Base-by-base conservation (phyloP, 2,888 invertebrate species). In the Orchesella flavescens region DNA sequence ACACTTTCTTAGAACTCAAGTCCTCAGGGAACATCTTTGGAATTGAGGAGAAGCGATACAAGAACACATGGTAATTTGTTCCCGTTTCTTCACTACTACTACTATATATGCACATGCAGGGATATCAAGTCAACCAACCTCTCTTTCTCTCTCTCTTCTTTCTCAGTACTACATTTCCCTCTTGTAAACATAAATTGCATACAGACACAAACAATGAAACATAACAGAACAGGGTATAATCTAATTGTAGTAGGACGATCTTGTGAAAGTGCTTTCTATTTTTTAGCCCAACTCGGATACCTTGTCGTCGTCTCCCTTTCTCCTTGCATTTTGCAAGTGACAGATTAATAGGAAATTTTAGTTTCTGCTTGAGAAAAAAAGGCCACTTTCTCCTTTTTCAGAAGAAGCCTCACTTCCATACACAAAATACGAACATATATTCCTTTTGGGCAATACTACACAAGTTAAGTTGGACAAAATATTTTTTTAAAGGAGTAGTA, bases 1-100 rank as follows among this genome's bases (percentile, higher is more conserved):
- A 75, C 75, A 66, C n/a, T 55, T 75, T 75, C 46, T 49, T 65
- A 63, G 75, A 75, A 75, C 53, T 63, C 34, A 66, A 55, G 65
- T 75, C 75, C 75, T 65, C 53, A 55, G 75, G 75, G 75, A 75
- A 75, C 49, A 24, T 49, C 63, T 49, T 61, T 74, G 34, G 49
- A 55, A 75, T 55, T 75, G 19, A 19, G 17, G 55, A 75, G 66
- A 15, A 34, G 63, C 61, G 63, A 72, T 61, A 49, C 61, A 59
- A 21, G 46, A 46, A 17, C 19, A 13, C 53, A 23, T 24, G 46
- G 65, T 53, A 75, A 75, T 75, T 75, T 75, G 65, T 65, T 63
- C 34, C 1, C 19, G 15, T 46, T 46, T 46, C 13, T n/a, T n/a
- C n/a, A n/a, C n/a, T n/a, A n/a, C n/a, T n/a, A n/a, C n/a, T n/a